Conservation (phyloP, 2,888 invertebrate species). For the Trypoxylon attenuatum region DNA sequence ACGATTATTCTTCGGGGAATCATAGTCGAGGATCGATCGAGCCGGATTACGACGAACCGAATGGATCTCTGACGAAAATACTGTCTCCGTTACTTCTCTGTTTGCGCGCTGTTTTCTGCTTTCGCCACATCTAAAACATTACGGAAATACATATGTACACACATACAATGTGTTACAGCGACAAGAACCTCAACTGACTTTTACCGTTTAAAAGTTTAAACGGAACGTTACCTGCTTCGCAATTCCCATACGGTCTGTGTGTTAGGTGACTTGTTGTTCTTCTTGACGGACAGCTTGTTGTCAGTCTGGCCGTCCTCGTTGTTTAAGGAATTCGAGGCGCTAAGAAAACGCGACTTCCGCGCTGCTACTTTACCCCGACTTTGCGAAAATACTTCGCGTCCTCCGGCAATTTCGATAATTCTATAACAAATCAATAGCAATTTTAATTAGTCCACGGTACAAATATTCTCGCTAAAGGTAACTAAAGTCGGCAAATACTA, state of each 20-base stretch:
- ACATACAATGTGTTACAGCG: not conserved
- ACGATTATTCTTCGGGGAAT: slow-evolving; percentile 70
- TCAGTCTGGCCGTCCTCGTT: slow-evolving; percentile 72
- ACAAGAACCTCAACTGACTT: not conserved
- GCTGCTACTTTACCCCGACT: slow-evolving; percentile 85
- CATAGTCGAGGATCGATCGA: slow-evolving; percentile 71
- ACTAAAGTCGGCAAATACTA: too few species aligned
- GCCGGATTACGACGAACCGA: slow-evolving; percentile 77
- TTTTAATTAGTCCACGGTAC: too few species aligned
- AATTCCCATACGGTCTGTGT: slow-evolving; percentile 79
- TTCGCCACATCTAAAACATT: slow-evolving; percentile 73
- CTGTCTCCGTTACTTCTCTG: slow-evolving; percentile 79
- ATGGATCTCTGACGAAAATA: slow-evolving; percentile 79
- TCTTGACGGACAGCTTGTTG: slow-evolving; percentile 72
- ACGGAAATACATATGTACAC: too few species aligned
- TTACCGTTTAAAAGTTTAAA: too few species aligned
- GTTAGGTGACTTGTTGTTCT: slow-evolving; percentile 76
- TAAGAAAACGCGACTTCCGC: slow-evolving; percentile 80
- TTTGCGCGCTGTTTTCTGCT: slow-evolving; percentile 73
- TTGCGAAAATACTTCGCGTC: slow-evolving; percentile 88
- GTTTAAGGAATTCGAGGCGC: slow-evolving; percentile 69
- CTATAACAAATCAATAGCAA: slow-evolving; percentile 65
- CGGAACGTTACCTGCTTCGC: slow-evolving; percentile 77
- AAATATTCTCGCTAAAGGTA: too few species aligned
- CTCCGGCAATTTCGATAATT: slow-evolving; percentile 87